Evolutionary conservation across 2,113 vertebrate species (phyloP).

Genomic region (Psammodynastes pulverulentus): DNA sequence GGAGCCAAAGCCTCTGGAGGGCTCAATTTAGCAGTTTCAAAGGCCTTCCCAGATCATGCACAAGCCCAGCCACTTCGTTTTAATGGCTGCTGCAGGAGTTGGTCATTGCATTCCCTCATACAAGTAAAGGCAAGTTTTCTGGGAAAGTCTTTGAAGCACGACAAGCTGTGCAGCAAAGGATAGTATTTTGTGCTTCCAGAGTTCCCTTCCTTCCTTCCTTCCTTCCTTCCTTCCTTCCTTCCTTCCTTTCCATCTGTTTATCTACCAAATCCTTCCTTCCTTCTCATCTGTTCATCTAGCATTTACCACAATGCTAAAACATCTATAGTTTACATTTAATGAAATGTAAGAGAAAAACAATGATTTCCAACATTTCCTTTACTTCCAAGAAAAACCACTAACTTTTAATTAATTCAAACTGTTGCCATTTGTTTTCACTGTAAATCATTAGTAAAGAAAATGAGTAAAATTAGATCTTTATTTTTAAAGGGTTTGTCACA

Average conservation of each 20-base stretch:
- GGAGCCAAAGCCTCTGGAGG: background rate
- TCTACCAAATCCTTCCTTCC: background rate
- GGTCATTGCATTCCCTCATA: background rate
- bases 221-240: background rate
- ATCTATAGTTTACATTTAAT: background rate
- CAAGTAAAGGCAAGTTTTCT: background rate
- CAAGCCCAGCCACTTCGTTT: background rate
- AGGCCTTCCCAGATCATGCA: background rate
- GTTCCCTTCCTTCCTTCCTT: background rate
- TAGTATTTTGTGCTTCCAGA: too few species aligned
- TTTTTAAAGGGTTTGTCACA: background rate
- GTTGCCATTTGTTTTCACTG: background rate
- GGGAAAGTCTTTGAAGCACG: background rate
- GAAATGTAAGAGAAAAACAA: background rate
- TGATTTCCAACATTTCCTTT: background rate
- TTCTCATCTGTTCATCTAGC: background rate
- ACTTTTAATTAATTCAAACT: background rate
- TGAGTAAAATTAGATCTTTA: background rate
- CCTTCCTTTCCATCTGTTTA: background rate
- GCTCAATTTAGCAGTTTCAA: background rate
- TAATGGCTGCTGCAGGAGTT: background rate
- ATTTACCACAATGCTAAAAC: background rate
- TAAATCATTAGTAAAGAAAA: background rate
- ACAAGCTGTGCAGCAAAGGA: background rate
- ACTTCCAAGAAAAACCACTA: background rate